Percentiles rank a stretch among this genome's conserved stretches.
phyloP scores from a whole-genome alignment of 2,113 vertebrate genomes.

The Apteryx mantelli region DNA sequence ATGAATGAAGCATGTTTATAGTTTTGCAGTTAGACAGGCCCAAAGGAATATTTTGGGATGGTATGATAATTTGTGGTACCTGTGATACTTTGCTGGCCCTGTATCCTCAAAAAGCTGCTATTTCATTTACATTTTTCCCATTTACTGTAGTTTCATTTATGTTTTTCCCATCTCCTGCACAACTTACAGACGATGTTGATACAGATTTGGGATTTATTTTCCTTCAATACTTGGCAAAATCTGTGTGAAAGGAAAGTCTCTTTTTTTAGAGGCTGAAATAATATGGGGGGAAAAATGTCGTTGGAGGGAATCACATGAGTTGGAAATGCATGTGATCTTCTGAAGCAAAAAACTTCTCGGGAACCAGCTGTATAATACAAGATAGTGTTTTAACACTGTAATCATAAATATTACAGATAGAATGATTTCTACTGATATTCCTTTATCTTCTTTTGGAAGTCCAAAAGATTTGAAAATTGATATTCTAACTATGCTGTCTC shows the following conservation, averaged over 20 bases:
- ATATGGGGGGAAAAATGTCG: neutral
- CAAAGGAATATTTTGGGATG: neutral
- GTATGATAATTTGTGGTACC: neutral
- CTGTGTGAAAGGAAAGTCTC: neutral
- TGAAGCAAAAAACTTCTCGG: neutral
- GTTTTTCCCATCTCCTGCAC: neutral
- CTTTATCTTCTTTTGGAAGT: accelerated
- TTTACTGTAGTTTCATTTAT: neutral
- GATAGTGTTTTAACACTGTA: neutral
- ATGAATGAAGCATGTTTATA: neutral
- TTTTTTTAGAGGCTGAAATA: neutral
- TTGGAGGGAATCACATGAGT: neutral
- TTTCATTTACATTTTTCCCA: neutral
- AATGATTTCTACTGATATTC: neutral
- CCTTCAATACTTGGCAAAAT: neutral
- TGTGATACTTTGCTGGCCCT: neutral
- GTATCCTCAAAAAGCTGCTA: neutral
- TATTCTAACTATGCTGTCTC: neutral
- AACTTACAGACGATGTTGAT: neutral
- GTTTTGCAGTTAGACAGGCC: neutral
- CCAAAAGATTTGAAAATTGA: neutral
- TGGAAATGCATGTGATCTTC: neutral
- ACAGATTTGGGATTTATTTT: neutral
- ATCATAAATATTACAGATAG: neutral
- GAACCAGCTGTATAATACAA: neutral